Base-by-base conservation (phyloP, 2,888 invertebrate genomes). In the Vannuccia rotundouncinata region DNA sequence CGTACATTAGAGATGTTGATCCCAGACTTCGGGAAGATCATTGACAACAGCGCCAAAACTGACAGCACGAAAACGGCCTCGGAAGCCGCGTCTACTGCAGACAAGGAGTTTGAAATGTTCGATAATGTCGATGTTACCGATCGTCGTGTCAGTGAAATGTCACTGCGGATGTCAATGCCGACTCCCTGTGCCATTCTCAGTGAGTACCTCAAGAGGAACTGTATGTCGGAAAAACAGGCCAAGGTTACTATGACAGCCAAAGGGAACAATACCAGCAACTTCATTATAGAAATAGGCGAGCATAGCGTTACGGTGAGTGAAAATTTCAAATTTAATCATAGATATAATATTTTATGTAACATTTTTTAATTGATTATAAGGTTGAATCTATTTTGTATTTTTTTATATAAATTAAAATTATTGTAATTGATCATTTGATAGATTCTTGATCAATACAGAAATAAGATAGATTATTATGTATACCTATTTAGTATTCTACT, bases 141-240 rank as follows among this genome's bases (percentile, higher is more conserved):
- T 90, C 95, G 95, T 0, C 91, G 97, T 83, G 94, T 98, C 30
- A 45, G 45, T 45, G 95, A 96, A 88, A 93, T 97, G 88, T 97
- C 96, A 89, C 92, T 93, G n/a, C 95, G 95, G 87, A 94, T 95
- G 0, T 95, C 95, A 76, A 96, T 97, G 89, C 95, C 95, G 0
- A 92, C 94, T 10, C 98, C 98, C 0, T 96, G 95, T 89, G 93
- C 95, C 84, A 93, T 97, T 82, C 90, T 98, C 79, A 90, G 95
- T 75, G 96, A 95, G 1, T 96, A 96, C 85, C 90, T 96, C 81
- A 93, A 95, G 86, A 90, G 90, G 90, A 90, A 84, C 88, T 95
- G 96, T 31, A 91, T 94, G 82, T 93, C 93, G 45, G 94, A 95
- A 88, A 91, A 94, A 74, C 92, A 94, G 85, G 93, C 95, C 81